Percentiles rank a stretch among this genome's conserved stretches.
phyloP scores from a whole-genome alignment of 1,140 invertebrate species.

The Nephila pilipes region DNA sequence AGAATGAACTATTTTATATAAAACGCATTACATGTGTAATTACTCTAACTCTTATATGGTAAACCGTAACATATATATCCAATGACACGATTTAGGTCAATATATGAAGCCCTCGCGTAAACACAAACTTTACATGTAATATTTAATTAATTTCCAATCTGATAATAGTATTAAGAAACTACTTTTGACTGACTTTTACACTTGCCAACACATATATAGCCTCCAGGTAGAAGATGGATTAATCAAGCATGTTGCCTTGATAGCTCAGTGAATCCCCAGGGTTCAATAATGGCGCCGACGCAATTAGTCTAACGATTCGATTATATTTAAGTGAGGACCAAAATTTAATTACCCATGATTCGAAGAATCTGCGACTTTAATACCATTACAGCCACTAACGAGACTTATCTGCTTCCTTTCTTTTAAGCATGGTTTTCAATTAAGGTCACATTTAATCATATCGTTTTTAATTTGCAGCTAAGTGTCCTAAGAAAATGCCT shows the following conservation, averaged over 20 bases:
- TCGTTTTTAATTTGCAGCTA: neutral
- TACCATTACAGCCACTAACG: conserved; percentile 34
- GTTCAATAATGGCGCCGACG: neutral
- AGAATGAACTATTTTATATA: no score
- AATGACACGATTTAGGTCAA: neutral
- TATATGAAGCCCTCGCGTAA: neutral
- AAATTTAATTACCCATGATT: conserved; percentile 60
- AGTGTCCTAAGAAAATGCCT: neutral
- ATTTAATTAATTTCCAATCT: neutral
- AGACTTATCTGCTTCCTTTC: neutral
- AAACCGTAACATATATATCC: no score
- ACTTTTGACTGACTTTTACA: neutral
- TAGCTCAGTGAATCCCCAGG: neutral
- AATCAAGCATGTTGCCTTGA: neutral
- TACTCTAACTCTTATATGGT: no score
- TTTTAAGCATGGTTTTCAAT: neutral
- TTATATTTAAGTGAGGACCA: neutral
- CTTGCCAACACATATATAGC: neutral
- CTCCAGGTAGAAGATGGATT: neutral
- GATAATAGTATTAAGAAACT: neutral
- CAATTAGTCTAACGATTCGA: conserved; percentile 41
- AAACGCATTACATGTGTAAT: no score
- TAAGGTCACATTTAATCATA: conserved; percentile 23
- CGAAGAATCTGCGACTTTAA: conserved; percentile 49
- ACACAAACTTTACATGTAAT: neutral